These are phyloP conservation scores for Diplosoma virens DNA, from an alignment of 23 tunicate genomes.

Conservation along the genomic window DNA sequence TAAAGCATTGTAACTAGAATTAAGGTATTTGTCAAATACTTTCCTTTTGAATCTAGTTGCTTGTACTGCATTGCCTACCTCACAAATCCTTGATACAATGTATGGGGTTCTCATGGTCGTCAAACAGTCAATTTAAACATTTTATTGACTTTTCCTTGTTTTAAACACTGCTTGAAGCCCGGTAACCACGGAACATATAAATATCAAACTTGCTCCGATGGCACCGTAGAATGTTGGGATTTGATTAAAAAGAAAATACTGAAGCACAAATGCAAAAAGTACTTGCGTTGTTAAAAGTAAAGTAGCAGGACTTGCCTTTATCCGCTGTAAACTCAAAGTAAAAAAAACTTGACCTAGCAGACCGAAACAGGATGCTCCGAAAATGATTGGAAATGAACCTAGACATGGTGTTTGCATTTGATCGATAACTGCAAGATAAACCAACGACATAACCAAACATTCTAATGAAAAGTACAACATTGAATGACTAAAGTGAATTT, in stretches of 20 bases:
- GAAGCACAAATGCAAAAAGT: constrained; percentile 3
- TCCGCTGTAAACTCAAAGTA: constrained; percentile 7
- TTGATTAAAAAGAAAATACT: not conserved
- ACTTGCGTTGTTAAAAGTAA: constrained; percentile 8
- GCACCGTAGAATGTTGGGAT: not conserved
- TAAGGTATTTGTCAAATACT: too few relatives aligned
- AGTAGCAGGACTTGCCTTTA: constrained; percentile 5
- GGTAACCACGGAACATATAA: not conserved
- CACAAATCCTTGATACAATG: too few relatives aligned
- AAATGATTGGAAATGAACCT: not conserved
- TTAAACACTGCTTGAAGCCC: too few relatives aligned
- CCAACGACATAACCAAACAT: not conserved
- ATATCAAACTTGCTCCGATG: not conserved
- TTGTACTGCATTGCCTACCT: too few relatives aligned
- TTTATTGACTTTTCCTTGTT: too few relatives aligned
- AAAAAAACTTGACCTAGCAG: not conserved
- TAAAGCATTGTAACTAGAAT: too few relatives aligned
- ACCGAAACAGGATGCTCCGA: not conserved
- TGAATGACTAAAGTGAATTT: not conserved
- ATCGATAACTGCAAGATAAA: not conserved
- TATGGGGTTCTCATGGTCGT: too few relatives aligned
- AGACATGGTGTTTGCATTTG: not conserved
- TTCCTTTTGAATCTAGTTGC: too few relatives aligned
- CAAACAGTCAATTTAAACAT: too few relatives aligned
- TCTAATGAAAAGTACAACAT: not conserved